Evolutionary conservation across 2,888 invertebrate genomes (phyloP).

Genomic region (Cheiracanthium punctorium): DNA sequence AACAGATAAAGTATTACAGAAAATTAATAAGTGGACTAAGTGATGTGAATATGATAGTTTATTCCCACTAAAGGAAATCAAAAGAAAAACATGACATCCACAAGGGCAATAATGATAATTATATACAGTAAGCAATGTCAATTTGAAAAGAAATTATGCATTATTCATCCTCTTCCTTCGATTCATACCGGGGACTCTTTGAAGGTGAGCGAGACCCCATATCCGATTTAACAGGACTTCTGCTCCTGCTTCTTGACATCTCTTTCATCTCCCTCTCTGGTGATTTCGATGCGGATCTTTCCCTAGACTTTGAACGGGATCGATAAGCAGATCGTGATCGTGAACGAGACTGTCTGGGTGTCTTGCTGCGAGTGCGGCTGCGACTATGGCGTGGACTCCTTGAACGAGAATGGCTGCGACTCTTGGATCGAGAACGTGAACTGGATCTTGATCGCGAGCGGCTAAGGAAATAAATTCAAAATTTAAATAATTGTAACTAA

Average conservation of each 20-base stretch:
- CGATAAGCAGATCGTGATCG: slow-evolving; percentile 18
- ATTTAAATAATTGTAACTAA: background rate
- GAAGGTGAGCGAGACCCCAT: slow-evolving; percentile 18
- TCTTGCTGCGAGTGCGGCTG: background rate
- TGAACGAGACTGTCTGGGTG: slow-evolving; percentile 14
- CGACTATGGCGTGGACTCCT: slow-evolving; percentile 6
- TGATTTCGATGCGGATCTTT: slow-evolving; percentile 18
- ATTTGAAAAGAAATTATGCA: too few species aligned
- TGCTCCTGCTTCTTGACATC: background rate
- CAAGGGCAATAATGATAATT: too few species aligned
- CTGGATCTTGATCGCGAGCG: slow-evolving; percentile 49
- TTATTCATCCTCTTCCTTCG: background rate
- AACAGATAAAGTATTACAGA: too few species aligned
- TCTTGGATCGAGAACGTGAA: slow-evolving; percentile 27
- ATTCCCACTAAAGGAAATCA: background rate
- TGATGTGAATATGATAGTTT: too few species aligned
- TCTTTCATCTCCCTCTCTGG: background rate
- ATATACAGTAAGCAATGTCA: too few species aligned
- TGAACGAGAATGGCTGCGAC: background rate
- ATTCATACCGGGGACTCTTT: background rate
- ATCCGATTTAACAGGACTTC: background rate
- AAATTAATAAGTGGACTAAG: too few species aligned
- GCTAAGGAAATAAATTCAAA: background rate
- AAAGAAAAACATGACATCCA: too few species aligned
- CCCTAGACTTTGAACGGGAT: slow-evolving; percentile 22